Base-by-base conservation (phyloP, 2,113 vertebrate species). In the Gambusia affinis region DNA sequence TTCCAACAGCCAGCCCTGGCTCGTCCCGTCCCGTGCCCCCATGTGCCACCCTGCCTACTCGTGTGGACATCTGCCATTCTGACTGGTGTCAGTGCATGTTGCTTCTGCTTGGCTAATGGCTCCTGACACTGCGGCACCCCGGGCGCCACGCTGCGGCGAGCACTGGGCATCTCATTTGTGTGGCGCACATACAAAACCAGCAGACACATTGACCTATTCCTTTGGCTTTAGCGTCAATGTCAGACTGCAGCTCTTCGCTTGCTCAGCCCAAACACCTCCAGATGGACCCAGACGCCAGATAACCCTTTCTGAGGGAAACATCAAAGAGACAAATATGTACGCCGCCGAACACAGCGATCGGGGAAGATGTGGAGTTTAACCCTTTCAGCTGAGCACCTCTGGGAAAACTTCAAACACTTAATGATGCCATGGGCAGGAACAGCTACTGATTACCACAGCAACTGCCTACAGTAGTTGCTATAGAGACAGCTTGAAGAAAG, bases 201-300 rank as follows among this genome's bases (percentile, higher is more conserved):
- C 90, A 89, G 91, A 94, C 93, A 93, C 92, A 90, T 90, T 94
- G 92, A 95, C 93, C 93, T 92, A 93, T 93, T 94, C 94, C 87
- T 92, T 78, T 89, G 91, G 91, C 85, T 92, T 94, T 88, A 93
- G 87, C 89, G 78, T 94, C 93, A 94, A 91, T 90, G 92, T 93
- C 94, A 93, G 89, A 71, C 67, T 24, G 42, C 39, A 37, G 83
- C 72, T 81, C 61, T 61, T 66, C 61, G 76, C 81, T 70, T 78
- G 80, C 74, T 85, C 85, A 39, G 66, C 73, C 79, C 84, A 64
- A 86, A 81, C 89, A 90, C 90, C 78, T 84, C 85, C 78, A 87
- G 87, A 91, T 84, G 84, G 79, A 84, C 79, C 78, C 68, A n/a
- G 66, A 81, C 79, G 78, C 79, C 87, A 86, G 75, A 82, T 84